Evolutionary conservation across 1,140 invertebrate species (phyloP).

Genomic region (fruit fly (Drosophila melanogaster)): DNA sequence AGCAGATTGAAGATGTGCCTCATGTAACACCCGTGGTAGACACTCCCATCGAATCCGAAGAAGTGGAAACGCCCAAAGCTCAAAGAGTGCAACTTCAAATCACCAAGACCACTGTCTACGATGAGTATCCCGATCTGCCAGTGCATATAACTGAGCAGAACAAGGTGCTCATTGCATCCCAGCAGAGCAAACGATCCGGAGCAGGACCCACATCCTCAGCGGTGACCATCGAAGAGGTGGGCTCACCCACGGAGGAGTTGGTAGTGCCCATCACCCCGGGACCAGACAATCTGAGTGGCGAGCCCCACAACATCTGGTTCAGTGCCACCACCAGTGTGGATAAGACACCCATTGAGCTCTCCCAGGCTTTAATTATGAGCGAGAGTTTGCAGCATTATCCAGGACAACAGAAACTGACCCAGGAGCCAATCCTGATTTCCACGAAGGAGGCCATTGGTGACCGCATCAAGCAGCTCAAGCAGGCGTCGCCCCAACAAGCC

Average conservation of each 20-base stretch:
- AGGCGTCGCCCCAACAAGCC: constrained; percentile 58
- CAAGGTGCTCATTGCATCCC: constrained; percentile 73
- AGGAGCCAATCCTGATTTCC: constrained; percentile 41
- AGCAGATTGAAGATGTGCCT: constrained; percentile 59
- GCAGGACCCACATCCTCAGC: constrained; percentile 75
- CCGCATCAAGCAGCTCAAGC: constrained; percentile 70
- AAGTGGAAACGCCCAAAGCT: constrained; percentile 27
- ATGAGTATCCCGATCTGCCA: constrained; percentile 74
- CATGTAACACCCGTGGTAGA: constrained; percentile 40
- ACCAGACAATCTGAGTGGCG: constrained; percentile 55
- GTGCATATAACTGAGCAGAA: constrained; percentile 74
- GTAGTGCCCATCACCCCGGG: constrained; percentile 84
- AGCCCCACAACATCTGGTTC: constrained; percentile 58
- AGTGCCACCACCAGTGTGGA: constrained; percentile 45
- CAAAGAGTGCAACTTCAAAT: constrained; percentile 76
- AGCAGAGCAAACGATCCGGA: constrained; percentile 41
- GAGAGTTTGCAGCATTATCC: constrained; percentile 73
- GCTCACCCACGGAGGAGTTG: constrained; percentile 83
- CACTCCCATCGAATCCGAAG: constrained; percentile 1
- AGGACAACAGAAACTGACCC: constrained; percentile 35
- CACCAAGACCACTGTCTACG: constrained; percentile 77
- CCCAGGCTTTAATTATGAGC: constrained; percentile 65
- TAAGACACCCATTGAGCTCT: constrained; percentile 49
- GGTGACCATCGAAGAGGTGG: constrained; percentile 85
- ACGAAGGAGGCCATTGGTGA: constrained; percentile 73